Conservation (phyloP, 2,888 invertebrate genomes). For the Boloria selene region DNA sequence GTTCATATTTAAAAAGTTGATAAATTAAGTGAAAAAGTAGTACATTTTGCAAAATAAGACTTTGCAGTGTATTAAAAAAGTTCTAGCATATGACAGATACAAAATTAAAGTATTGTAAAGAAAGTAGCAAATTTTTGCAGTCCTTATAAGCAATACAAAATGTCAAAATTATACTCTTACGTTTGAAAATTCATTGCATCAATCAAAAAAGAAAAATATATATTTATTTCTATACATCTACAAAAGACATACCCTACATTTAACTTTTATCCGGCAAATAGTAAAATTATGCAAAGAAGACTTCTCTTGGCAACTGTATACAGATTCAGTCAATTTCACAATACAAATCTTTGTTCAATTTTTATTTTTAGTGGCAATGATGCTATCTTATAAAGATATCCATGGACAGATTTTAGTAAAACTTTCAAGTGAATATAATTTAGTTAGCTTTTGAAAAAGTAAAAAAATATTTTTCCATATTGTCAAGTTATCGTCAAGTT, state of each 20-base stretch:
- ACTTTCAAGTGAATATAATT: conserved; percentile 2
- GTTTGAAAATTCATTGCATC: conserved; percentile 45
- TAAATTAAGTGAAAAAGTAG: conserved; percentile 4
- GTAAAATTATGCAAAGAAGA: conserved; percentile 19
- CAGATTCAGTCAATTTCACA: conserved; percentile 29
- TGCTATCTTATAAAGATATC: not conserved
- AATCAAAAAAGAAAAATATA: conserved; percentile 28
- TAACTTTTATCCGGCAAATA: conserved; percentile 11
- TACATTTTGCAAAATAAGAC: conserved; percentile 14
- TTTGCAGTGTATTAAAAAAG: conserved; percentile 9
- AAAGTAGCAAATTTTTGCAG: conserved; percentile 71
- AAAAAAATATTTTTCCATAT: conserved; percentile 21
- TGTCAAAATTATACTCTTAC: conserved; percentile 65
- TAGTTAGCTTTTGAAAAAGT: not conserved
- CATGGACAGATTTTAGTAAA: conserved; percentile 2
- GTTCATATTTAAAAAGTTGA: not conserved
- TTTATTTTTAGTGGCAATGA: conserved; percentile 2
- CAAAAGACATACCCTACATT: conserved; percentile 27
- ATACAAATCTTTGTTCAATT: conserved; percentile 4
- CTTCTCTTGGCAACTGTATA: conserved; percentile 20
- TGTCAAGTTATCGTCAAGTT: conserved; percentile 21
- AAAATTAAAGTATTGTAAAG: conserved; percentile 57
- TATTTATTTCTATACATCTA: conserved; percentile 24
- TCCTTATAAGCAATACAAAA: conserved; percentile 66
- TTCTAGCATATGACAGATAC: conserved; percentile 20